These are phyloP conservation scores for Lasioglossum marginatum DNA, from an alignment of 2,888 invertebrate species.

Conservation along the genomic window DNA sequence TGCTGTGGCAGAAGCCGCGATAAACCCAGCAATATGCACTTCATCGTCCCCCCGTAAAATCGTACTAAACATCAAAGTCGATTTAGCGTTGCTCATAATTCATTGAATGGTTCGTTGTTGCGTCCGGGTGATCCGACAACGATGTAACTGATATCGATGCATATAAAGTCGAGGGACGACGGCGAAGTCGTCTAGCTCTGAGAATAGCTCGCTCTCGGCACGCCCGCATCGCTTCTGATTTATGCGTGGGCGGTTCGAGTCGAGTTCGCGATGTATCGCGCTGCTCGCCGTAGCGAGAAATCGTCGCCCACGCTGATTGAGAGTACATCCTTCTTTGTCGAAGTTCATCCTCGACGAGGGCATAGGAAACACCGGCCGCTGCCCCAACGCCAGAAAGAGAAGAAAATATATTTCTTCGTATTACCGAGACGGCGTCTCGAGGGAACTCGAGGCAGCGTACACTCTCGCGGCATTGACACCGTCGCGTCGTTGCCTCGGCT, in stretches of 20 bases:
- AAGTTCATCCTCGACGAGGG: conserved; percentile 45
- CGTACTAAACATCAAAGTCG: not conserved
- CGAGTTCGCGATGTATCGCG: conserved; percentile 52
- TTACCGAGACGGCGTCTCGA: conserved; percentile 17
- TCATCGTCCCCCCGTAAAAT: not conserved
- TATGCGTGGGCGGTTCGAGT: conserved; percentile 61
- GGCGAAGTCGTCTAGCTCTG: conserved; percentile 29
- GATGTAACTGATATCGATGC: conserved; percentile 8
- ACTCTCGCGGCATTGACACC: conserved; percentile 71
- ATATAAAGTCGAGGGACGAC: conserved; percentile 1
- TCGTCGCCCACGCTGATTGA: conserved; percentile 79
- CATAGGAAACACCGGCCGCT: conserved; percentile 25
- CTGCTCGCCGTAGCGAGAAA: conserved; percentile 54
- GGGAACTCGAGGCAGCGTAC: conserved; percentile 42
- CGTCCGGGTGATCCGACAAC: not conserved
- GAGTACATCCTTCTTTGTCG: conserved; percentile 74
- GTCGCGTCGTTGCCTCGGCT: conserved; percentile 39
- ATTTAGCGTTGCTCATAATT: not conserved
- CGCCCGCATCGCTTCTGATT: conserved; percentile 59
- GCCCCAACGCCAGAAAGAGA: conserved; percentile 20
- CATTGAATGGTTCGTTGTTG: not conserved
- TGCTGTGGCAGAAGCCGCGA: not conserved
- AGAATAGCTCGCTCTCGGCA: conserved; percentile 45
- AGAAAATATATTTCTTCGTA: conserved; percentile 20
- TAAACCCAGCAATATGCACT: not conserved